Base-by-base conservation (phyloP, 2,888 invertebrate genomes). In the Apamea crenata region DNA sequence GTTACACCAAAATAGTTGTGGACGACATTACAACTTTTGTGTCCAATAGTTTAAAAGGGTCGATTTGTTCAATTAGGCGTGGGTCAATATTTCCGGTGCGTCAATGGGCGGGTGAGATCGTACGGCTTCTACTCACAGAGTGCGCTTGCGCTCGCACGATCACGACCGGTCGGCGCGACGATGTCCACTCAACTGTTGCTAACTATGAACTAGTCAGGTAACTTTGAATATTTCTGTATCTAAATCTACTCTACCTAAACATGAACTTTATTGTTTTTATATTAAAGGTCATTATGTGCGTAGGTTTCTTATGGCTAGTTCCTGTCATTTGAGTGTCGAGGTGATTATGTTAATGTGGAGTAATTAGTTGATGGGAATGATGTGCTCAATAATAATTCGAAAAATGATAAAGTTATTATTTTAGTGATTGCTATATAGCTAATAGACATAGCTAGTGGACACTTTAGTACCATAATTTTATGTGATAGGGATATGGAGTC, bases 101-200 rank as follows among this genome's bases (percentile, higher is more conserved):
- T 87, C 90, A 91, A 91, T 91, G 81, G 84, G 77, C 81, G 88
- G 82, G 89, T 82, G 75, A 71, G 78, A 50, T 83, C 76, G 81
- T 92, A 91, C 77, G 93, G 92, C 92, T 93, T 93, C 91, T 86
- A 86, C 90, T 89, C 81, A 92, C 93, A 67, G 36, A 56, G 78
- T n/a, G 70, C 74, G 74, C 83, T 82, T 68, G 80, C 85, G 56
- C 56, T n/a, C 56, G n/a, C n/a, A n/a, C 56, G 12, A 59, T 59
- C 56, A 81, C 84, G 77, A 80, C 85, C 83, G 74, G 81, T 81
- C 86, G 81, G 63, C 85, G 79, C 85, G 69, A 83, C 84, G 79
- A 70, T 76, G 74, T 66, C 50, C 68, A 83, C 82, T 50, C 78
- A 70, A 90, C 89, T 89, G 87, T 74, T 81, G 65, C 68, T 68